These are phyloP conservation scores for Therioaphis trifolii DNA, from an alignment of 2,888 invertebrate genomes.

Conservation along the genomic window DNA sequence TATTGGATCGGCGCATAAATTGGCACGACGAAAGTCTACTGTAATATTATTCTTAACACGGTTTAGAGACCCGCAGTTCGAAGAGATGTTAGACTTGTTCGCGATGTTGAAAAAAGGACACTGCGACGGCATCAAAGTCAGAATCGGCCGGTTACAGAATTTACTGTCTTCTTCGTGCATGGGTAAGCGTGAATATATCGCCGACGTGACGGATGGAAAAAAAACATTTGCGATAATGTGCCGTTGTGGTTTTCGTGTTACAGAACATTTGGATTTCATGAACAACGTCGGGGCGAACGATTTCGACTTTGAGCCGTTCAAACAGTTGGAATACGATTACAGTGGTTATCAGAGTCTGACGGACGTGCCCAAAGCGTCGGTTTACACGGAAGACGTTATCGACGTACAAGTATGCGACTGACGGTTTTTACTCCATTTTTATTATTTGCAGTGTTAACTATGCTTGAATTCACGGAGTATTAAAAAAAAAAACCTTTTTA, in stretches of 20 bases:
- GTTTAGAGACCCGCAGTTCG: conserved; percentile 88
- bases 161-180: conserved; percentile 97
- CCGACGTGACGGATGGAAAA: too few species aligned
- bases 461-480: too few species aligned
- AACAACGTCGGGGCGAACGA: conserved; percentile 79
- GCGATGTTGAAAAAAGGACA: conserved; percentile 97
- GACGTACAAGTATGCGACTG: conserved; percentile 42
- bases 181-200: conserved; percentile 71
- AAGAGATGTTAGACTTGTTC: conserved; percentile 94
- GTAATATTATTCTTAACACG: too few species aligned
- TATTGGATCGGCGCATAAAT: too few species aligned
- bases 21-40: too few species aligned
- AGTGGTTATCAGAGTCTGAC: conserved; percentile 96
- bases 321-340: conserved; percentile 89
- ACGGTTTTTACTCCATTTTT: too few species aligned
- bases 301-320: conserved; percentile 83
- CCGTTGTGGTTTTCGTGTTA: not conserved
- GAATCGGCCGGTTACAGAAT: conserved; percentile 93
- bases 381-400: conserved; percentile 77
- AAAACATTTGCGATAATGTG: not conserved
- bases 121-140: conserved; percentile 94
- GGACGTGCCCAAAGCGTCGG: conserved; percentile 87
- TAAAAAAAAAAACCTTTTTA: too few species aligned
- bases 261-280: conserved; percentile 97
- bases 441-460: too few species aligned